A percentile compares a stretch with the other conserved stretches of the same genome.
Conservation (phyloP, 2,113 vertebrate species). For the Macaca nemestrina region DNA sequence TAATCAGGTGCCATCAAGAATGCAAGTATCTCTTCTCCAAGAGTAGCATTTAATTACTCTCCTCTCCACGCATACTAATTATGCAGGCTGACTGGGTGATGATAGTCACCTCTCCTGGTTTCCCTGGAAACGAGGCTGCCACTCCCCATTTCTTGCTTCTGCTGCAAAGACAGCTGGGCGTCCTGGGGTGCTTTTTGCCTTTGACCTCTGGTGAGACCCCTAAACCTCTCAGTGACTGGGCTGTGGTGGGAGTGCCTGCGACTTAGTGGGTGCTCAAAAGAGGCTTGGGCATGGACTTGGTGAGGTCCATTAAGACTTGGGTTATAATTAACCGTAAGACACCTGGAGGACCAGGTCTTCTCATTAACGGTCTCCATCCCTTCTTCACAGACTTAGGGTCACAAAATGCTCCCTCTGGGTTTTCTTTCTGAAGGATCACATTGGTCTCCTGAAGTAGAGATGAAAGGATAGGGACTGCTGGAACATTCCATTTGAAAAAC, state of each 20-base stretch:
- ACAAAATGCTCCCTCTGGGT: neutral
- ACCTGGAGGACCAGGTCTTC: accelerated
- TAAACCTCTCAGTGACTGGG: neutral
- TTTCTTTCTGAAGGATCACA: neutral
- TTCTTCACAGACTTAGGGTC: neutral
- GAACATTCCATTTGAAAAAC: neutral
- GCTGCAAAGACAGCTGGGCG: neutral
- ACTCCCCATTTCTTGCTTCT: neutral
- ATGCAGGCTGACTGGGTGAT: neutral
- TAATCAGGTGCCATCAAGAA: constrained; percentile 19
- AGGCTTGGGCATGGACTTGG: accelerated
- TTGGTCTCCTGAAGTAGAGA: neutral
- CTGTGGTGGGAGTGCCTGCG: neutral
- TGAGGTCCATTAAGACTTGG: neutral
- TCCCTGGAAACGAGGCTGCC: neutral
- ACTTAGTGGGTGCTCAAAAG: neutral
- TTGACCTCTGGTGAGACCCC: neutral
- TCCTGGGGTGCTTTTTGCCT: neutral
- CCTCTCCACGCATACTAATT: constrained; percentile 30
- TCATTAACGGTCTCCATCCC: neutral
- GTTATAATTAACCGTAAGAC: neutral
- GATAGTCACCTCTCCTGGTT: neutral
- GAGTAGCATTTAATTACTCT: constrained; percentile 49
- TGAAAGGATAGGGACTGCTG: neutral
- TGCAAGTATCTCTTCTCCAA: neutral